phyloP scores from a whole-genome alignment of 2,888 invertebrate species.

The Cataglyphis rosenhaueri region DNA sequence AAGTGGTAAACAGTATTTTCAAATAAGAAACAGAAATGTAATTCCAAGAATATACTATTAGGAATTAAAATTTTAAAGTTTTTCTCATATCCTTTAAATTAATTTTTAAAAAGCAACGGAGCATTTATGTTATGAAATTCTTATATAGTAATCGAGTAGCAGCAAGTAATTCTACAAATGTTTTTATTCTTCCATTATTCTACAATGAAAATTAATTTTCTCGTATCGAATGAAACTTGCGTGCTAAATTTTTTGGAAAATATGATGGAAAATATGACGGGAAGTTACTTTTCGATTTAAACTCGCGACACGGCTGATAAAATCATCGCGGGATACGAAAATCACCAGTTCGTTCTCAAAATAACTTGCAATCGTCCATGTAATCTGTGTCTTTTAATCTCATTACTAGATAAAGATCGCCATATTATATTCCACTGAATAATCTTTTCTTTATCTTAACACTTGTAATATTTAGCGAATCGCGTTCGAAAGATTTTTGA shows the following conservation, averaged over 20 bases:
- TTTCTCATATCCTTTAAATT: background rate
- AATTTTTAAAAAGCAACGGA: background rate
- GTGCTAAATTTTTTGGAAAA: background rate
- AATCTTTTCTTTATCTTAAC: no score
- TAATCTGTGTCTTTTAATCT: no score
- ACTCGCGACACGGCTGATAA: background rate
- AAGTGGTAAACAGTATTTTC: no score
- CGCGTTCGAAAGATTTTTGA: background rate
- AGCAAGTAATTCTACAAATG: background rate
- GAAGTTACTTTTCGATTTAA: background rate
- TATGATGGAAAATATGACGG: background rate
- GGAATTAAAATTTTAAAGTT: background rate
- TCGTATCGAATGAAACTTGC: background rate
- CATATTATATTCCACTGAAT: no score
- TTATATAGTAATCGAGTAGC: background rate
- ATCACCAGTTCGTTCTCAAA: background rate
- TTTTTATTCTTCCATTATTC: no score
- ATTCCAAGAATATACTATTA: background rate
- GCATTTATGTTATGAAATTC: background rate
- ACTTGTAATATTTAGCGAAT: no score
- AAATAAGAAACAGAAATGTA: no score
- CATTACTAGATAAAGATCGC: no score
- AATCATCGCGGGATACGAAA: background rate
- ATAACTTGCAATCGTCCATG: no score
- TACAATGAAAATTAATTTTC: background rate